Evolutionary conservation across 2,797 vertebrate species (phyloP), one percentile per base, ranked within the genome.

Genomic region (Syngnathus acus): DNA sequence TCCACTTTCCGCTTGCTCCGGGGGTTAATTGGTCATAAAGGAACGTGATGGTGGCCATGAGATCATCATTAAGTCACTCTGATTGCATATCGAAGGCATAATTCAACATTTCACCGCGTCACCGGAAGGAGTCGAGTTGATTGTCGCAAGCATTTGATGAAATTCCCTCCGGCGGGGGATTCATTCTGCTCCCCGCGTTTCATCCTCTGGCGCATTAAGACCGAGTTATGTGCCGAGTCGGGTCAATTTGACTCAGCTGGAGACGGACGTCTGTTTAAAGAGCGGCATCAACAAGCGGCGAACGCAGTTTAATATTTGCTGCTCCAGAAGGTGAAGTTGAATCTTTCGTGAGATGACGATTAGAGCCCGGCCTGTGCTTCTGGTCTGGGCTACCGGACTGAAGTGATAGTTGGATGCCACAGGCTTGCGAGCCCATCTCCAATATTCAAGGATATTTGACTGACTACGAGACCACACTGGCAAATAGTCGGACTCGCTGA

Each of bases 1-100:
- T 73, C 61, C 16, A 68, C 73, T 74, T 78, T 81, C 80, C 69
- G 62, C 70, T 65, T 68, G 74, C 78, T 74, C 72, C 58, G 0
- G 13, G 45, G 72, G 73, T 84, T 84, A 86, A 83, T 84, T 80
- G 77, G 64, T 68, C 47, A 75, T 75, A 72, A 73, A 78, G 72
- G 62, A 74, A 77, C 72, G 59, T 43, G 67, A 72, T 76, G 73
- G 65, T 48, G 50, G 69, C 60, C 55, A 70, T 81, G 64, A 66
- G 81, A 79, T 78, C 51, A 72, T 76, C 72, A 69, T 78, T 70
- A 65, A 66, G 26, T n/a, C 60, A 59, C 58, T 72, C 50, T 67
- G 59, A 78, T 73, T 72, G 64, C 42, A 42, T 66, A 74, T 77
- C 69, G 40, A 68, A 67, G 67, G 39, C 58, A 72, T 72, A 66